Percentiles rank a stretch among this genome's conserved stretches.
Evolutionary conservation across 2,888 invertebrate species (phyloP).

Genomic region (Mimas tiliae): DNA sequence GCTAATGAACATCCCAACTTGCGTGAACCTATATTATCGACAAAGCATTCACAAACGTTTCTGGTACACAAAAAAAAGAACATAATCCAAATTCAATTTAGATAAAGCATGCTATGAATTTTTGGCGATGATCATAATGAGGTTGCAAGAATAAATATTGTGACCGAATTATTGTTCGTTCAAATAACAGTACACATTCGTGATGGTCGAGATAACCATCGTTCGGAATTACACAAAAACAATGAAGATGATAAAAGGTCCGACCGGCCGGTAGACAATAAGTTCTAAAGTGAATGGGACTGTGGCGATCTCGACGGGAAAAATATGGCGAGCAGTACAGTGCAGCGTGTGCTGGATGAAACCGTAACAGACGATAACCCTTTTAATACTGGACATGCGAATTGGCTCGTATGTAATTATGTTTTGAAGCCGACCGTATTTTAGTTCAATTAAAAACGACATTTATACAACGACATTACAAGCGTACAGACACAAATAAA

Average conservation of each 20-base stretch:
- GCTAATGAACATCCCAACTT: slow-evolving; percentile 4
- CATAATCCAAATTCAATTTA: slow-evolving; percentile 59
- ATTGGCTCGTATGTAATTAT: slow-evolving; percentile 39
- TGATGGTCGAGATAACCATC: slow-evolving; percentile 65
- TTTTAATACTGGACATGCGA: slow-evolving; percentile 33
- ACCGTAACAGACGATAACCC: slow-evolving; percentile 41
- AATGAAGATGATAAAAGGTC: slow-evolving; percentile 55
- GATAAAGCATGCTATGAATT: slow-evolving; percentile 52
- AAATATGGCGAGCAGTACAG: slow-evolving; percentile 49
- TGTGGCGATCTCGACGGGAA: slow-evolving; percentile 64
- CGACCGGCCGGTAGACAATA: slow-evolving; percentile 57
- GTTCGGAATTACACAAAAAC: slow-evolving; percentile 63
- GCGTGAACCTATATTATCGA: slow-evolving; percentile 46
- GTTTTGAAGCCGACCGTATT: slow-evolving; percentile 41
- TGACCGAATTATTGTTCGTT: slow-evolving; percentile 57
- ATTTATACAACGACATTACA: slow-evolving; percentile 35
- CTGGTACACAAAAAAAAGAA: slow-evolving; percentile 49
- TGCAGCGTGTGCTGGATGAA: slow-evolving; percentile 44
- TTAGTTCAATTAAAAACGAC: slow-evolving; percentile 45
- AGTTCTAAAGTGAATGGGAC: slow-evolving; percentile 54
- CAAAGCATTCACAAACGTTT: slow-evolving; percentile 53
- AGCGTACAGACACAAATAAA: slow-evolving; percentile 37
- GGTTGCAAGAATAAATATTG: slow-evolving; percentile 56
- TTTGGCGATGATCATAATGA: slow-evolving; percentile 52
- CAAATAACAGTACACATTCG: slow-evolving; percentile 68